A percentile compares a stretch with the other conserved stretches of the same genome.
phyloP scores from a whole-genome alignment of 2,888 invertebrate species.

The Leptarthrus brevirostris region DNA sequence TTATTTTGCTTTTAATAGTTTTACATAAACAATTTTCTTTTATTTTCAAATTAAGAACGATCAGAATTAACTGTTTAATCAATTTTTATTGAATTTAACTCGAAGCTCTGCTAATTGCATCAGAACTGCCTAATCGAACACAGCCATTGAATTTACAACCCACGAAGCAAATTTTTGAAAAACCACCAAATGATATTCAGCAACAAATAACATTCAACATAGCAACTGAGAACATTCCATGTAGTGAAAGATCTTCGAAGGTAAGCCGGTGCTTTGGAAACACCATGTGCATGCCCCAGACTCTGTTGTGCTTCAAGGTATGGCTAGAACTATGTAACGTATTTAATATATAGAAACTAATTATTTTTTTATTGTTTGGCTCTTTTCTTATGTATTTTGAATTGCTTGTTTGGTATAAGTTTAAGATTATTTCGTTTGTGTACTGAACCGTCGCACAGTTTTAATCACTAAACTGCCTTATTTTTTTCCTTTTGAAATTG shows the following conservation, averaged over 20 bases:
- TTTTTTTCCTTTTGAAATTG: no score
- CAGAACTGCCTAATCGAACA: constrained; percentile 55
- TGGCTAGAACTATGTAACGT: constrained; percentile 68
- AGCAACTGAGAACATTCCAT: constrained; percentile 56
- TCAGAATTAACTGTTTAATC: constrained; percentile 54
- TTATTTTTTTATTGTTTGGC: constrained; percentile 29
- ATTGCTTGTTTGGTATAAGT: no score
- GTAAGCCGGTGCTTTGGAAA: constrained; percentile 76
- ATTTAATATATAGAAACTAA: constrained; percentile 64
- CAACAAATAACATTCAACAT: constrained; percentile 54
- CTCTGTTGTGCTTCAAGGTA: constrained; percentile 90
- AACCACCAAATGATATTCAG: constrained; percentile 50
- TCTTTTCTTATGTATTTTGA: no score
- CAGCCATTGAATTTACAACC: constrained; percentile 52
- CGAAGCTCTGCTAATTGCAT: constrained; percentile 57
- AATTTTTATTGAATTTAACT: constrained; percentile 41
- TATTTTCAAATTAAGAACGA: constrained; percentile 52
- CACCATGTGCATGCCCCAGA: constrained; percentile 85
- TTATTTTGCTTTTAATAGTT: neutral
- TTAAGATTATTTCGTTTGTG: no score
- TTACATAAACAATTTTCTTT: constrained; percentile 14
- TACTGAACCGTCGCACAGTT: no score
- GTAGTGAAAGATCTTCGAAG: constrained; percentile 67
- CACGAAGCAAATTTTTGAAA: constrained; percentile 36
- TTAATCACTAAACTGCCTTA: no score